Conservation (phyloP, 2,797 vertebrate genomes). For the Alfaro cultratus region DNA sequence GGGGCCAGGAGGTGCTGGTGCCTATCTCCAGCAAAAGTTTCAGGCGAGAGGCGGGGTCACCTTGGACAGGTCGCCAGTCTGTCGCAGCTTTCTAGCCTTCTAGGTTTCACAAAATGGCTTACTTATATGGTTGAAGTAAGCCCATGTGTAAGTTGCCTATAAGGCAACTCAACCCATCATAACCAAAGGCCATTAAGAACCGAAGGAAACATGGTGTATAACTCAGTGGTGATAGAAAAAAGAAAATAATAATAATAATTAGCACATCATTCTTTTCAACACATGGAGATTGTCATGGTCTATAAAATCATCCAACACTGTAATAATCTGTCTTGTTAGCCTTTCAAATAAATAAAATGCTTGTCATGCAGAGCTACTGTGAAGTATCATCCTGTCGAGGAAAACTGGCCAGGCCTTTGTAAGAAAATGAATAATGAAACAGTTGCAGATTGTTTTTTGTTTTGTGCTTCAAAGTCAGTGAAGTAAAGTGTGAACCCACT, state of each 20-base stretch:
- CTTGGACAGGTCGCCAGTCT: too few species aligned
- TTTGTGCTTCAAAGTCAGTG: neutral
- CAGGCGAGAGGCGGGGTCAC: too few species aligned
- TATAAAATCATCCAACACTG: neutral
- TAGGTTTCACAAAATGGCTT: too few species aligned
- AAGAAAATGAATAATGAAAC: neutral
- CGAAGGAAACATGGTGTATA: neutral
- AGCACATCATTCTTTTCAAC: neutral
- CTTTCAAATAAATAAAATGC: neutral
- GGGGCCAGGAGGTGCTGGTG: too few species aligned
- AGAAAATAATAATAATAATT: neutral
- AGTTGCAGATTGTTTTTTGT: neutral
- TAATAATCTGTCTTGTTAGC: neutral
- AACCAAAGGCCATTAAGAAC: neutral
- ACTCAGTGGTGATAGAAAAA: neutral
- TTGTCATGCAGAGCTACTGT: neutral
- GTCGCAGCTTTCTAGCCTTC: too few species aligned
- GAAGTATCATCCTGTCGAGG: neutral
- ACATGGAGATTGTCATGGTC: neutral
- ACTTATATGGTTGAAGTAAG: too few species aligned
- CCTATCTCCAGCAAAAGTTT: too few species aligned
- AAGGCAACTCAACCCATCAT: neutral
- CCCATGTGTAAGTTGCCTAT: neutral
- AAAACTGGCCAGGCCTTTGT: neutral
- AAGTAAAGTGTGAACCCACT: neutral